A percentile compares a stretch with the other conserved stretches of the same genome.
Evolutionary conservation across 1,140 invertebrate species (phyloP).

Genomic region (Brachionus calyciflorus): DNA sequence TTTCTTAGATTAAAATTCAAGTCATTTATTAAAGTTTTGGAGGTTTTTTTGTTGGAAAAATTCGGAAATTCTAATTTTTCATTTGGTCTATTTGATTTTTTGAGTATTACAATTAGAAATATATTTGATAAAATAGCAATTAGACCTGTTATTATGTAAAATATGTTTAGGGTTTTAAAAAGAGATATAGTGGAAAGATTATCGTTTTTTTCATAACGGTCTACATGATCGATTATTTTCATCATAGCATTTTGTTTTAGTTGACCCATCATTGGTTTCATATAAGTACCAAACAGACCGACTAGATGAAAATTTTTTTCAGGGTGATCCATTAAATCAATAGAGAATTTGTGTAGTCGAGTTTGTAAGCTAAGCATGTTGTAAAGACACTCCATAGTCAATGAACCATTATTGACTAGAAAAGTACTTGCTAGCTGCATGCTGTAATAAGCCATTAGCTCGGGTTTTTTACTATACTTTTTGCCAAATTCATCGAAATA

Average conservation of each 20-base stretch:
- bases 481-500: slow-evolving; percentile 35
- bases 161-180: neutral
- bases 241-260: slow-evolving; percentile 44
- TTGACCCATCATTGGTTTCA: slow-evolving; percentile 43
- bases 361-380: slow-evolving; percentile 46
- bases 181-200: neutral
- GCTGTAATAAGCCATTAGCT: slow-evolving; percentile 41
- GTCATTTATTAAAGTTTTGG: neutral
- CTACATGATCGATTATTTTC: slow-evolving; percentile 40
- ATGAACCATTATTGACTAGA: slow-evolving; percentile 37
- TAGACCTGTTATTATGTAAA: neutral
- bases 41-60: neutral
- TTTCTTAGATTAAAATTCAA: neutral
- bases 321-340: slow-evolving; percentile 37
- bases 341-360: neutral
- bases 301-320: slow-evolving; percentile 17
- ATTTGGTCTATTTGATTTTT: neutral
- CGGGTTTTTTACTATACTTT: slow-evolving; percentile 4
- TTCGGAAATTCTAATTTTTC: neutral
- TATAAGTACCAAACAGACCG: slow-evolving; percentile 24
- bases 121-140: neutral
- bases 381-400: slow-evolving; percentile 44
- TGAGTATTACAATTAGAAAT: neutral
- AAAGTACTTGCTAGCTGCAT: slow-evolving; percentile 44
- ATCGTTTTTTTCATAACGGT: slow-evolving; percentile 41